These are phyloP conservation scores for Euzophera pinguis DNA, from an alignment of 2,888 invertebrate genomes.

Conservation along the genomic window DNA sequence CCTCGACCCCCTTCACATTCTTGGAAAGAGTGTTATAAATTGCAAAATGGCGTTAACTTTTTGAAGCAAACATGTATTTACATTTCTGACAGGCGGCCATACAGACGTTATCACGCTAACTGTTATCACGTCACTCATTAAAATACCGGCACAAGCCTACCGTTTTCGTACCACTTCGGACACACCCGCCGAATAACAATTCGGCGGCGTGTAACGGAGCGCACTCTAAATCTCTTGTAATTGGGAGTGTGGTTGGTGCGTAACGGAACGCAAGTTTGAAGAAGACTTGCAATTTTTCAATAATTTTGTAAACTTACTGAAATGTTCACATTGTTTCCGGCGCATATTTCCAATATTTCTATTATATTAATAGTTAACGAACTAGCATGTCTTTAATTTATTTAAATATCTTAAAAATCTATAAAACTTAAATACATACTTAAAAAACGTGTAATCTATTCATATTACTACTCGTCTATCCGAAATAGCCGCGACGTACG, in stretches of 20 bases:
- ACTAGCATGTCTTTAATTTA: too few species aligned
- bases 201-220: constrained; percentile 8
- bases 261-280: constrained; percentile 8
- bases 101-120: constrained; percentile 1
- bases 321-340: too few species aligned
- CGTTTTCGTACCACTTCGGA: neutral
- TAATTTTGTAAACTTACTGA: too few species aligned
- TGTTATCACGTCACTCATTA: constrained; percentile 5
- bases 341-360: too few species aligned
- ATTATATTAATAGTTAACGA: too few species aligned
- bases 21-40: too few species aligned
- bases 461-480: neutral
- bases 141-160: constrained; percentile 6
- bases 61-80: too few species aligned
- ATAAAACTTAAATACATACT: too few species aligned
- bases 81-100: neutral
- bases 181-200: constrained; percentile 10
- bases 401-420: too few species aligned
- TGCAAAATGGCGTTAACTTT: too few species aligned
- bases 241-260: constrained; percentile 17
- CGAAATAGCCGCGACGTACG: neutral
- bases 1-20: too few species aligned
- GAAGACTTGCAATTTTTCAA: neutral
- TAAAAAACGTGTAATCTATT: too few species aligned
- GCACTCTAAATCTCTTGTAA: constrained; percentile 18